A percentile compares a stretch with the other conserved stretches of the same genome.
Evolutionary conservation across 2,888 invertebrate genomes (phyloP).

Genomic region (Temnothorax rugatulus): DNA sequence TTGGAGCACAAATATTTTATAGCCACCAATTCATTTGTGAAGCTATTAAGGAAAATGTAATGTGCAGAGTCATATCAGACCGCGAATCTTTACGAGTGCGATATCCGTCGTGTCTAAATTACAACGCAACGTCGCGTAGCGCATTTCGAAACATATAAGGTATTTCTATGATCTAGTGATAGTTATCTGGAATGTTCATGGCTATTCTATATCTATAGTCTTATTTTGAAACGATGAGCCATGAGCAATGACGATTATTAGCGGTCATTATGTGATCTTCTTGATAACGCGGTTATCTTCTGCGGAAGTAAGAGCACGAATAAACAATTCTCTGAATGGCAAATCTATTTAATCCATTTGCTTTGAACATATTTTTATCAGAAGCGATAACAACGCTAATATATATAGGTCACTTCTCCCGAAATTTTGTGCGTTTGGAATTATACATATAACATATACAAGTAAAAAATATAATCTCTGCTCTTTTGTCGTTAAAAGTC

Average conservation of each 20-base stretch:
- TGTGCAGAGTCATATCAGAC: slow-evolving; percentile 15
- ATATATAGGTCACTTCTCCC: not conserved
- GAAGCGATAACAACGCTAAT: not conserved
- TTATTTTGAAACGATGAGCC: not conserved
- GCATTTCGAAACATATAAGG: slow-evolving; percentile 29
- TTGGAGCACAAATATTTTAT: slow-evolving; percentile 28
- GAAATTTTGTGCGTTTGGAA: not conserved
- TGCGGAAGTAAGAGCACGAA: not conserved
- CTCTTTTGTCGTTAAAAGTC: not conserved
- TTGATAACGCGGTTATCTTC: slow-evolving; percentile 21
- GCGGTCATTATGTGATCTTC: not conserved
- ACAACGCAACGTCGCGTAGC: slow-evolving; percentile 8
- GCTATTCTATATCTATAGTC: not conserved
- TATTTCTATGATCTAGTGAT: slow-evolving; percentile 30
- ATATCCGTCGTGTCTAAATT: slow-evolving; percentile 38
- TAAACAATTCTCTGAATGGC: slow-evolving; percentile 4
- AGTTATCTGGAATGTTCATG: slow-evolving; percentile 29
- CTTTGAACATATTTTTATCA: slow-evolving; percentile 27
- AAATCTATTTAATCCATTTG: slow-evolving; percentile 23
- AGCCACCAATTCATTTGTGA: slow-evolving; percentile 42
- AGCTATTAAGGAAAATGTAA: slow-evolving; percentile 42
- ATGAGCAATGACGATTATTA: slow-evolving; percentile 7
- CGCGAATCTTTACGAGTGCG: slow-evolving; percentile 40
- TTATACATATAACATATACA: not conserved
- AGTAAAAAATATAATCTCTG: not conserved